These are phyloP conservation scores for Charaxes varanes DNA, from an alignment of 1,140 invertebrate species.

Conservation along the genomic window DNA sequence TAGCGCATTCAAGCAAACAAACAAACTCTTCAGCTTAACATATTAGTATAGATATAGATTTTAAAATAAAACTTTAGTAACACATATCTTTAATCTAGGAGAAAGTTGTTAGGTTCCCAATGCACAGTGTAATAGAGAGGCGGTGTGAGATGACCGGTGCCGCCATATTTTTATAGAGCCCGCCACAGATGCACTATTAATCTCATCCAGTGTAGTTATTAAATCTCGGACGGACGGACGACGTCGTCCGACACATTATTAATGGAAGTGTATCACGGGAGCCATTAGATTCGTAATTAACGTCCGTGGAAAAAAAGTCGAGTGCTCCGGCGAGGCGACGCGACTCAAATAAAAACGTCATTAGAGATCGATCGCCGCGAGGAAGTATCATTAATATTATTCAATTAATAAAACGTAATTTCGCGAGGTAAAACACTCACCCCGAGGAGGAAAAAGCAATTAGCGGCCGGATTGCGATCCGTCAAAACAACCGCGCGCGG, in stretches of 20 bases:
- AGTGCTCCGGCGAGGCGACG: constrained; percentile 34
- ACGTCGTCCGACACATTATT: constrained; percentile 63
- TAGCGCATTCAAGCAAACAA: too few species aligned
- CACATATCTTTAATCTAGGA: constrained; percentile 12
- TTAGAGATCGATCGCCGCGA: constrained; percentile 68
- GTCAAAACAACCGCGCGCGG: constrained; percentile 69
- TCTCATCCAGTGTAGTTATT: constrained; percentile 59
- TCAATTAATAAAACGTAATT: constrained; percentile 74
- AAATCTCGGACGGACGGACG: constrained; percentile 58
- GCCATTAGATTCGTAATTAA: constrained; percentile 72
- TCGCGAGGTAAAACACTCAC: constrained; percentile 61
- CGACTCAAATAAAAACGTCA: constrained; percentile 69
- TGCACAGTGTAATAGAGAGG: constrained; percentile 21
- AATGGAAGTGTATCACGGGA: constrained; percentile 73
- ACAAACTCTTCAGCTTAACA: too few species aligned
- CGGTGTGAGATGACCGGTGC: constrained; percentile 30
- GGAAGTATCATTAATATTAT: constrained; percentile 73
- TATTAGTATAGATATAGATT: too few species aligned
- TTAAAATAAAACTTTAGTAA: constrained; percentile 14
- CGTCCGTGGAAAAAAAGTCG: constrained; percentile 55
- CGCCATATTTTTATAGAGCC: constrained; percentile 47
- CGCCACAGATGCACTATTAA: constrained; percentile 60
- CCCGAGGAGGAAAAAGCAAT: constrained; percentile 72
- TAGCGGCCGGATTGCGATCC: constrained; percentile 73
- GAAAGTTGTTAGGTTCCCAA: constrained; percentile 18